Percentiles rank a stretch among this genome's conserved stretches.
Evolutionary conservation across 2,888 invertebrate genomes (phyloP).

Genomic region (Bedellia somnulentella): DNA sequence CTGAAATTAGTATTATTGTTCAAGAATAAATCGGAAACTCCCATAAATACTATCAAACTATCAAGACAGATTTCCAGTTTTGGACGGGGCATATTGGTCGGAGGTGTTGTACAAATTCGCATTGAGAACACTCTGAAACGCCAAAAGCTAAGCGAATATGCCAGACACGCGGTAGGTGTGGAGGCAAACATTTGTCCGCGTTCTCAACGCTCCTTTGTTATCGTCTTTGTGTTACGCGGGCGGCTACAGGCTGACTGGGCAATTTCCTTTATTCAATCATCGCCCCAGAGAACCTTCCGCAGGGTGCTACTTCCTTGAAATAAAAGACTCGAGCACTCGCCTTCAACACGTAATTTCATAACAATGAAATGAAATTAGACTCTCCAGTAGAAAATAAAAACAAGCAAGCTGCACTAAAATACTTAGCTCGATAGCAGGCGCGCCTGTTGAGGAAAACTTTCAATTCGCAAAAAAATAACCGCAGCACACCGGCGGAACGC

Average conservation of each 20-base stretch:
- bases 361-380: slow-evolving; percentile 5
- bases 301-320: slow-evolving; percentile 7
- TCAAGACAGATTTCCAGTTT: too few species aligned
- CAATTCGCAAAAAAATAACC: slow-evolving; percentile 12
- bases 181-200: slow-evolving; percentile 16
- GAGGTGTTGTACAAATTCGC: slow-evolving; percentile 6
- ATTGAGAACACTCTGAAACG: slow-evolving; percentile 5
- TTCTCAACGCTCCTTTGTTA: slow-evolving; percentile 16
- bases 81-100: too few species aligned
- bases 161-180: slow-evolving; percentile 9
- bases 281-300: slow-evolving; percentile 9
- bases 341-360: slow-evolving; percentile 3
- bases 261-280: slow-evolving; percentile 26
- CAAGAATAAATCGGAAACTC: too few species aligned
- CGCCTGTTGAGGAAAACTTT: slow-evolving; percentile 6
- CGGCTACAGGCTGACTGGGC: slow-evolving; percentile 16
- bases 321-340: slow-evolving; percentile 2
- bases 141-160: slow-evolving; percentile 8
- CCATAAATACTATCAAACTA: too few species aligned
- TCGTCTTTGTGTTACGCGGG: slow-evolving; percentile 10
- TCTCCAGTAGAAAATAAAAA: slow-evolving; percentile 3
- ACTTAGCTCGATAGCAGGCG: too few species aligned
- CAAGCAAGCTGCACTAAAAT: slow-evolving; percentile 7
- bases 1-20: too few species aligned
- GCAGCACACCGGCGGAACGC: slow-evolving; percentile 26